phyloP scores from a whole-genome alignment of 2,113 vertebrate species.

The Engraulis encrasicolus region DNA sequence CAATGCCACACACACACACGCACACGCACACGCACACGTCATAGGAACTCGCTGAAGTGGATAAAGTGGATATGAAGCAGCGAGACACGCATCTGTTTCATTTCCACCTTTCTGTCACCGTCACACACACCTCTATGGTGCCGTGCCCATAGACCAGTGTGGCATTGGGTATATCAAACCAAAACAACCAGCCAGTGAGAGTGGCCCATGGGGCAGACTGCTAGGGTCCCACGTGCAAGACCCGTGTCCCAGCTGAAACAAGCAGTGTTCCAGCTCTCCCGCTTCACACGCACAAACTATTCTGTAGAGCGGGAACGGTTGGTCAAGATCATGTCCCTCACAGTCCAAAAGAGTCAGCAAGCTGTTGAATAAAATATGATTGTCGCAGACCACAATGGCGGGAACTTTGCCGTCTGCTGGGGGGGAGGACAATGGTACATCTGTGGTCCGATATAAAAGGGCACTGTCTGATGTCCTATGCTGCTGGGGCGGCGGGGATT shows the following conservation, averaged over 20 bases:
- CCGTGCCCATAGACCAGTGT: not conserved
- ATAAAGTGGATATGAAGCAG: not conserved
- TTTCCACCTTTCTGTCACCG: not conserved
- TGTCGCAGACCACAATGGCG: constrained; percentile 55
- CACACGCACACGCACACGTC: not conserved
- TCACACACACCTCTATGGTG: not conserved
- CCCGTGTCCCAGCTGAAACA: not conserved
- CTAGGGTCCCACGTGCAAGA: not conserved
- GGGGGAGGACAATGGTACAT: constrained; percentile 74
- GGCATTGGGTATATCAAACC: not conserved
- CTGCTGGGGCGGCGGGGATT: constrained; percentile 70
- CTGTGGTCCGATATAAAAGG: constrained; percentile 70
- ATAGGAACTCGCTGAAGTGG: not conserved
- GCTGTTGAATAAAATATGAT: constrained; percentile 78
- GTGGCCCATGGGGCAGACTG: not conserved
- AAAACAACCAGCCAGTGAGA: not conserved
- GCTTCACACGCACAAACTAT: constrained; percentile 65
- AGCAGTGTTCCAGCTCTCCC: constrained; percentile 43
- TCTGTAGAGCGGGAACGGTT: constrained; percentile 40
- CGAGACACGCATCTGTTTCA: not conserved
- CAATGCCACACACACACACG: not conserved
- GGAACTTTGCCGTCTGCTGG: constrained; percentile 52
- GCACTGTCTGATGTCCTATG: constrained; percentile 70
- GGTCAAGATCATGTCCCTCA: constrained; percentile 58
- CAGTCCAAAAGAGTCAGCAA: constrained; percentile 43